These are phyloP conservation scores for Metopia argyrocephala DNA, from an alignment of 2,888 invertebrate genomes.

Conservation along the genomic window DNA sequence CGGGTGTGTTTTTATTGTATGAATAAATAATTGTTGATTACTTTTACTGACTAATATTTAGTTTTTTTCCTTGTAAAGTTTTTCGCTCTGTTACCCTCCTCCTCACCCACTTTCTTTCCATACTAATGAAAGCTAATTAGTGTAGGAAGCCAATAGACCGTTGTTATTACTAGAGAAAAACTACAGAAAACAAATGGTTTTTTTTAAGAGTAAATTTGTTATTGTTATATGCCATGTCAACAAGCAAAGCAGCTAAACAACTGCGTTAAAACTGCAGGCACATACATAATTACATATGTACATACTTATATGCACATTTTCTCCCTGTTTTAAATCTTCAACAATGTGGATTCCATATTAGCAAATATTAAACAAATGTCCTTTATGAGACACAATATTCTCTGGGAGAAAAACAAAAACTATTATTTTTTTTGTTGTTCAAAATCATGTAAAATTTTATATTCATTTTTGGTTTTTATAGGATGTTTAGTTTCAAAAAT, in stretches of 20 bases:
- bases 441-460: conserved; percentile 40
- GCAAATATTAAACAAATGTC: too few relatives aligned
- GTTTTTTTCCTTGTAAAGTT: not conserved
- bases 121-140: conserved; percentile 54
- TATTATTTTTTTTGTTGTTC: conserved; percentile 25
- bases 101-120: not conserved
- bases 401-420: conserved; percentile 25
- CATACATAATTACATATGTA: too few relatives aligned
- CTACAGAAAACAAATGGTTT: not conserved
- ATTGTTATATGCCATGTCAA: conserved; percentile 31
- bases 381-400: conserved; percentile 9
- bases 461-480: conserved; percentile 39
- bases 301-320: too few relatives aligned
- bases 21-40: conserved; percentile 46
- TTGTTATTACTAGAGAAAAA: not conserved
- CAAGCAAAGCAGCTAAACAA: conserved; percentile 5
- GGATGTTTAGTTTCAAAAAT: too few relatives aligned
- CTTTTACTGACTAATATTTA: conserved; percentile 21
- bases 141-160: conserved; percentile 33
- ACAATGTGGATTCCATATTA: too few relatives aligned
- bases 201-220: not conserved
- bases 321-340: too few relatives aligned
- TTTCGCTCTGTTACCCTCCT: not conserved
- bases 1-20: too few relatives aligned
- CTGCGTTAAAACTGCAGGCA: not conserved